A percentile compares a stretch with the other conserved stretches of the same genome.
phyloP scores from a whole-genome alignment of 2,113 vertebrate genomes.

The Myiopsitta monachus region DNA sequence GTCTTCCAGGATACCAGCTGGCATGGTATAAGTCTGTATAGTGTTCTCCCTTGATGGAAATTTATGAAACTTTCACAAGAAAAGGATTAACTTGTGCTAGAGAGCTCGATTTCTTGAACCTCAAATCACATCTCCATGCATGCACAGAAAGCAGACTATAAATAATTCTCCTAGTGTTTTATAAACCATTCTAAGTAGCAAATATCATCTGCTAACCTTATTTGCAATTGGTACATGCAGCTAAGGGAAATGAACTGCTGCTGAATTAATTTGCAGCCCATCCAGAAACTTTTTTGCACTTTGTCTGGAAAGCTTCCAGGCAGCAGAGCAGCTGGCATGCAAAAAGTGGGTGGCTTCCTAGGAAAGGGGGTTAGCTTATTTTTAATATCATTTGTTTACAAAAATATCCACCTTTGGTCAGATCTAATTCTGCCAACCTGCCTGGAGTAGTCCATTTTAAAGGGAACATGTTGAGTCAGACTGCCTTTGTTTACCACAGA shows the following conservation, averaged over 20 bases:
- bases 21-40: neutral
- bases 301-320: conserved; percentile 62
- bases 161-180: conserved; percentile 44
- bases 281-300: conserved; percentile 62
- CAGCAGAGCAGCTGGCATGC: conserved; percentile 50
- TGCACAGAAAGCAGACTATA: neutral
- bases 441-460: neutral
- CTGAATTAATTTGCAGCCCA: conserved; percentile 61
- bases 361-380: neutral
- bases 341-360: conserved; percentile 46
- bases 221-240: conserved; percentile 51
- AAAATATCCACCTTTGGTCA: neutral
- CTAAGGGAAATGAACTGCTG: conserved; percentile 54
- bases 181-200: conserved; percentile 35
- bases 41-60: neutral
- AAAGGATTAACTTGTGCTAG: neutral
- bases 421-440: neutral
- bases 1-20: conserved; percentile 4
- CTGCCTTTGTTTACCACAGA: neutral
- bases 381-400: neutral
- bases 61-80: conserved; percentile 15
- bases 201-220: conserved; percentile 48
- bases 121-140: neutral
- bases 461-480: neutral
- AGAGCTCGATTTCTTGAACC: neutral